Base-by-base conservation (phyloP, 1,140 invertebrate species). In the Diabrotica virgifera region DNA sequence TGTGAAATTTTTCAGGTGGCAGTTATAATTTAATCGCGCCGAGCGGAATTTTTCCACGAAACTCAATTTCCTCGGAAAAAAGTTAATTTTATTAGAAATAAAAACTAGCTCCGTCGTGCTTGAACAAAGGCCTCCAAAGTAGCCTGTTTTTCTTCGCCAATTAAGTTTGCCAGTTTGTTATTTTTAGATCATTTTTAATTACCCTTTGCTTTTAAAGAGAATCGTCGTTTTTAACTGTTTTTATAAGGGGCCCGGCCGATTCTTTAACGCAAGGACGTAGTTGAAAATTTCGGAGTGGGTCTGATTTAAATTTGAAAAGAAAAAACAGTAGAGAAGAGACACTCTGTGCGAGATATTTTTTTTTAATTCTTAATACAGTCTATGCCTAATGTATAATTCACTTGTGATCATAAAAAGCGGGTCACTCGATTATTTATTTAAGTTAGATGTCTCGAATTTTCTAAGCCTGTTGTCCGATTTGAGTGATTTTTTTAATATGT, bases 101-200 rank as follows among this genome's bases (percentile, higher is more conserved):
- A 54, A 62, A 62, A 62, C 60, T 62, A 51, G 35, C 38, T 36
- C 36, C 37, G 24, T 51, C 37, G 46, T 51, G 58, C 58, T 10
- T 13, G 52, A 62, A 62, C 52, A 38, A 62, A 62, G 54, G 60
- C 60, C 52, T 62, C 52, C 36, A 53, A 62, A 62, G 60, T 62
- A 52, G 70, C 65, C 69, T 70, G 67, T 72, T 72, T 72, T 71
- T 72, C 71, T 71, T 70, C 63, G 67, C 71, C 71, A 72, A 72
- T 72, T 72, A 72, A 72, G 69, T 72, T 72, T 71, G 64, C 64
- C 69, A 68, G 69, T 71, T 72, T 72, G 71, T 72, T 72, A 71
- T 71, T 72, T 72, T 71, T 72, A 71, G 71, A 72, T 72, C 67
- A 71, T 71, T 71, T 71, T 72, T 72, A 72, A 72, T 72, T 72